A percentile compares a stretch with the other conserved stretches of the same genome.
Conservation (phyloP, 2,888 invertebrate genomes). For the Nycteola revayana region DNA sequence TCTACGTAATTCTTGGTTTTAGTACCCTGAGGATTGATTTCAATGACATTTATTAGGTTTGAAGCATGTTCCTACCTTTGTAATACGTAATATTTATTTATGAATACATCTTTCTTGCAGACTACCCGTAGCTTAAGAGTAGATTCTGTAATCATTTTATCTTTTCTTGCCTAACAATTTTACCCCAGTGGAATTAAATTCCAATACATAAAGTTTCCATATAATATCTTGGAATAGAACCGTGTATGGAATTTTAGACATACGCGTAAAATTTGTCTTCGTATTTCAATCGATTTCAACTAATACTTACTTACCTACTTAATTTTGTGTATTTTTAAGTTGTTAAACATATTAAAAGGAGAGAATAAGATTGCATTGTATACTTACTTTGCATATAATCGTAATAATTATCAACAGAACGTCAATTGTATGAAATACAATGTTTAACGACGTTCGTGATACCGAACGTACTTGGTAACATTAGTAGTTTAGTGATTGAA, state of each 20-base stretch:
- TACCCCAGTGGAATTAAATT: constrained; percentile 60
- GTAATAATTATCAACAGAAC: constrained; percentile 44
- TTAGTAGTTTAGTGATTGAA: constrained; percentile 26
- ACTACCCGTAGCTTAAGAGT: constrained; percentile 37
- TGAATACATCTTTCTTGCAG: constrained; percentile 35
- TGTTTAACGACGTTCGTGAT: constrained; percentile 51
- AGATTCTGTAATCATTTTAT: constrained; percentile 33
- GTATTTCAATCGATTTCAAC: constrained; percentile 23
- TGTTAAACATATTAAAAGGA: constrained; percentile 71
- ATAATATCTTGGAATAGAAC: constrained; percentile 21
- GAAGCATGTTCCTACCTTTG: constrained; percentile 59
- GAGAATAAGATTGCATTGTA: constrained; percentile 79
- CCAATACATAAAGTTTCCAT: constrained; percentile 31
- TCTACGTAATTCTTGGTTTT: constrained; percentile 18
- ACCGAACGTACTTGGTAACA: constrained; percentile 38
- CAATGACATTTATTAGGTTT: constrained; percentile 29
- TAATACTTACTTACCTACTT: too few species aligned
- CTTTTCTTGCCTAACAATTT: constrained; percentile 33
- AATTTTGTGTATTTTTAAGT: constrained; percentile 60
- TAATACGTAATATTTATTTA: constrained; percentile 54
- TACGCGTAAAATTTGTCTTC: constrained; percentile 17
- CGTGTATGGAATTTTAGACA: constrained; percentile 19
- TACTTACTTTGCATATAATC: constrained; percentile 65
- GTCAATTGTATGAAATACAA: constrained; percentile 80
- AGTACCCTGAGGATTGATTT: constrained; percentile 27